Percentiles rank a stretch among this genome's conserved stretches.
These are phyloP conservation scores for Marmota flaviventris DNA, from an alignment of 2,113 vertebrate species.

Conservation along the genomic window DNA sequence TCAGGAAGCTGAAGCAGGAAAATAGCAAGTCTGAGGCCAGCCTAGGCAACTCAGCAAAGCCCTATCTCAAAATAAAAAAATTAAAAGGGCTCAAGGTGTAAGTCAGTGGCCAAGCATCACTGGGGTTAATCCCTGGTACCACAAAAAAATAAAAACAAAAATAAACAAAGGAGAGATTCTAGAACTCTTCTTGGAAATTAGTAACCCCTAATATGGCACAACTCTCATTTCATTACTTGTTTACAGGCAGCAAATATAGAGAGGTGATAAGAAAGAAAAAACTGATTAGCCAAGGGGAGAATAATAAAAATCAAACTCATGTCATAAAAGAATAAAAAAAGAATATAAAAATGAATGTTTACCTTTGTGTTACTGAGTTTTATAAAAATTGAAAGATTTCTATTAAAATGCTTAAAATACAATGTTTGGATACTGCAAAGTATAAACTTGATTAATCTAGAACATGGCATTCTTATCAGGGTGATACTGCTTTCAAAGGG, in stretches of 20 bases:
- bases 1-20: too few species aligned
- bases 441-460: constrained; percentile 43
- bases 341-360: constrained; percentile 12
- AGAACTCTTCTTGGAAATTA: constrained; percentile 27
- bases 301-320: constrained; percentile 39
- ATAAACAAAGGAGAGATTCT: neutral
- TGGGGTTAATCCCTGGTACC: too few species aligned
- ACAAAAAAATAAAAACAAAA: too few species aligned
- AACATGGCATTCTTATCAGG: neutral
- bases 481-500: neutral
- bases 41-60: too few species aligned
- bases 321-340: constrained; percentile 37
- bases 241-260: constrained; percentile 47
- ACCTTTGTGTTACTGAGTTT: constrained; percentile 2
- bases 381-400: neutral
- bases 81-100: too few species aligned
- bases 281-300: neutral
- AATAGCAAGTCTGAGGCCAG: too few species aligned
- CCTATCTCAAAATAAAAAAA: too few species aligned
- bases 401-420: constrained; percentile 46
- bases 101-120: too few species aligned
- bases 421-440: constrained; percentile 10
- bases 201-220: neutral
- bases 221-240: constrained; percentile 40
- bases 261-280: constrained; percentile 21